Evolutionary conservation across 2,888 invertebrate species (phyloP), one percentile per base, ranked within the genome.

Genomic region (Eubasilissa splendida): DNA sequence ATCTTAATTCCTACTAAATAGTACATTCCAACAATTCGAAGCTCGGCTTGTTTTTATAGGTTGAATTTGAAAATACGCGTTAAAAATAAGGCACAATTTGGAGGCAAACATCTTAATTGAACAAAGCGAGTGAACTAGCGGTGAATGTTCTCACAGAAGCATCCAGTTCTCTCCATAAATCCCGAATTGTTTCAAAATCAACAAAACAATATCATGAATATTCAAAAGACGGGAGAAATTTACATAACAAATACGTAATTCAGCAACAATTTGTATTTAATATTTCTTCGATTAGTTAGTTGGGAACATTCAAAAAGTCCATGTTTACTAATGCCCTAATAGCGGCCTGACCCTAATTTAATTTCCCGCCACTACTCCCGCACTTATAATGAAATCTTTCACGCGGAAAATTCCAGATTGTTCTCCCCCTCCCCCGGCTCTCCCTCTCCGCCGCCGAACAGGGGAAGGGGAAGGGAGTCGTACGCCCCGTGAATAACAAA

Each of bases 361-460:
- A 79, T 73, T 73, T 76, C 65, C 76, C 65, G 58, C 53, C 76
- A 60, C 76, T 33, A 54, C 60, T 59, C 65, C 54, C 65, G 53
- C 54, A 65, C 76, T 76, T 65, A 76, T 70, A 70, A 78, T 54
- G 65, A 74, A 74, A 74, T 63, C 71, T 79, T 54, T 74, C 79
- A 79, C 79, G 65, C 79, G 79, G 79, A 79, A 79, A 79, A 79
- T 79, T 76, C 76, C 76, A 54, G 65, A 76, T 76, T 76, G 76
- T 65, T 65, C 76, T n/a, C 42, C 65, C n/a, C 22, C 54, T 10
- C 42, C 54, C 70, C 33, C 66, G 33, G 22, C 33, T 12, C 73
- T 56, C 31, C n/a, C 53, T 56, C 56, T 56, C 10, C 56, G 1
- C 56, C 56, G 56, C 22, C 22, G 22, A 42, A 7, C 42, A 2